Percentiles rank a stretch among this genome's conserved stretches.
Evolutionary conservation across 2,797 vertebrate species (phyloP).

Genomic region (Moxostoma hubbsi): DNA sequence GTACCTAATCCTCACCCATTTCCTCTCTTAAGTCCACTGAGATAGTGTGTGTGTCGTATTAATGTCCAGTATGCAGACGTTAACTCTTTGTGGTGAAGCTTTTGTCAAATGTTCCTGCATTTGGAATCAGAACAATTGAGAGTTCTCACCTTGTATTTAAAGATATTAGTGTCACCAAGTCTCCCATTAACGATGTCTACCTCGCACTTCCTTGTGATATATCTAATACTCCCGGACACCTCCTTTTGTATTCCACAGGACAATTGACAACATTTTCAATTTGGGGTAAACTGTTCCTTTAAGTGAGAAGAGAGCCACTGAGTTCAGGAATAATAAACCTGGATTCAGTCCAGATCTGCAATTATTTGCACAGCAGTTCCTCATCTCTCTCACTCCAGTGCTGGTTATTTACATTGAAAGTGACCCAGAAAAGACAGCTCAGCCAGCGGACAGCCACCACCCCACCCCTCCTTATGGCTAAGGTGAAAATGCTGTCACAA

Average conservation of each 20-base stretch:
- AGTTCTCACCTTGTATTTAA: conserved; percentile 7
- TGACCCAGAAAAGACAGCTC: conserved; percentile 47
- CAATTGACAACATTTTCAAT: too few relatives aligned
- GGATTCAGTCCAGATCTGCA: conserved; percentile 37
- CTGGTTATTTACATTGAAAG: conserved; percentile 58
- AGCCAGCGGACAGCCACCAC: conserved; percentile 12
- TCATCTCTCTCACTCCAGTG: conserved; percentile 41
- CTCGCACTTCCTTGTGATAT: not conserved
- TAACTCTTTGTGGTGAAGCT: not conserved
- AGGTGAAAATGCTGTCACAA: conserved; percentile 29
- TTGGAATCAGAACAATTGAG: conserved; percentile 3
- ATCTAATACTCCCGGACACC: not conserved
- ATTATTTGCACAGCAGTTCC: conserved; percentile 59
- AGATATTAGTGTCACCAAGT: conserved; percentile 16
- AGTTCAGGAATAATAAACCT: conserved; percentile 61
- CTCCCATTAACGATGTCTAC: not conserved
- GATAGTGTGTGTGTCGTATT: not conserved
- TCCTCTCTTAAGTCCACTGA: conserved; percentile 36
- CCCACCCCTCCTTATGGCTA: conserved; percentile 25
- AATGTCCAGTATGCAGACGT: conserved; percentile 1
- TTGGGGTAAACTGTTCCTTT: too few relatives aligned
- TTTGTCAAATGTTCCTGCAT: conserved; percentile 12
- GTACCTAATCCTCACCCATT: conserved; percentile 35
- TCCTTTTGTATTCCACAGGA: too few relatives aligned
- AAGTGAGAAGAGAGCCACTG: conserved; percentile 26